These are phyloP conservation scores for Bombus waltoni DNA, from an alignment of 1,140 invertebrate species.

Conservation along the genomic window DNA sequence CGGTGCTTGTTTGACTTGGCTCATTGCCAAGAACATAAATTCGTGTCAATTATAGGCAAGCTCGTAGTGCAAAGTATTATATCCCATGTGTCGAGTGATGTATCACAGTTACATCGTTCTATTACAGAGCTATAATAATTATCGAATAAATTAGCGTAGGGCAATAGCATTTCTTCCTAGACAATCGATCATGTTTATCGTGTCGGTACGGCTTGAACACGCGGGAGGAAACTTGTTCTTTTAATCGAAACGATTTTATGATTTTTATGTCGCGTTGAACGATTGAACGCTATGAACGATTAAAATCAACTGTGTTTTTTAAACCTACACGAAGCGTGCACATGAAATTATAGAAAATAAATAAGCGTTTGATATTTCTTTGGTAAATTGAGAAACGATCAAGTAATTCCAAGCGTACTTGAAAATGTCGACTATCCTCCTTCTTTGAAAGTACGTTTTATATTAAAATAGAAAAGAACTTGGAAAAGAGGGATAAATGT, in stretches of 20 bases:
- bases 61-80: conserved; percentile 32
- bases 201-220: background rate
- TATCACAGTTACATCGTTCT: conserved; percentile 13
- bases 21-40: conserved; percentile 40
- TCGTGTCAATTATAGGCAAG: conserved; percentile 48
- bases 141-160: conserved; percentile 25
- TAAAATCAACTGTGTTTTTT: background rate
- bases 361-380: background rate
- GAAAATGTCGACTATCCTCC: no score
- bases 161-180: background rate
- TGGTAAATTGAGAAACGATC: background rate
- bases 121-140: background rate
- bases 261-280: background rate
- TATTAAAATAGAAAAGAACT: no score
- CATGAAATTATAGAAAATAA: background rate
- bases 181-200: background rate
- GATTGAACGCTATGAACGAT: no score
- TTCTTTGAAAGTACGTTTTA: no score
- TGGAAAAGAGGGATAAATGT: no score
- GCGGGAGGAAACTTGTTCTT: background rate
- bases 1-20: conserved; percentile 44
- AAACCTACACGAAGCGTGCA: no score
- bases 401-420: no score
- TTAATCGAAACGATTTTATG: background rate
- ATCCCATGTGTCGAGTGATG: conserved; percentile 3